Conservation (phyloP, 92 coral and sea anemone genomes). For the Siderastrea siderea region DNA sequence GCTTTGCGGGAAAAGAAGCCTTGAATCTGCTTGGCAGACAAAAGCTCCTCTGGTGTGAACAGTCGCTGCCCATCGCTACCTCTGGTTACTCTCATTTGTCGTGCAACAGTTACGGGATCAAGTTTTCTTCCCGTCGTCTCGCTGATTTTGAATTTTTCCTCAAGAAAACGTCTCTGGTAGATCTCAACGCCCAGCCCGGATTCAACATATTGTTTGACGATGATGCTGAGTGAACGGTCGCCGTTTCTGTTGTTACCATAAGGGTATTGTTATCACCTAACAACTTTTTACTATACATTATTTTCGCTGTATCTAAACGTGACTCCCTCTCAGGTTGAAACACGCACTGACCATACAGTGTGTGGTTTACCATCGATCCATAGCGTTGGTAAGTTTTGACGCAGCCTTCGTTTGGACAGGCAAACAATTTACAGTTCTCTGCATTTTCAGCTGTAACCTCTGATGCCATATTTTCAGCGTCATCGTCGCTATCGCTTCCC, state of each 20-base stretch:
- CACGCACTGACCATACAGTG: constrained; percentile 32
- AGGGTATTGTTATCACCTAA: neutral
- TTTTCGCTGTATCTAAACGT: neutral
- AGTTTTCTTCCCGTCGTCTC: neutral
- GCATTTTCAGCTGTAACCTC: too few relatives aligned
- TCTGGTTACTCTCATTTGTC: neutral
- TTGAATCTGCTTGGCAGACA: too few relatives aligned
- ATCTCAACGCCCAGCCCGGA: neutral
- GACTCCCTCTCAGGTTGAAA: constrained; percentile 43
- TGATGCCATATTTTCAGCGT: neutral
- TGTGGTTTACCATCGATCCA: constrained; percentile 54
- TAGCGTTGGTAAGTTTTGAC: constrained; percentile 18
- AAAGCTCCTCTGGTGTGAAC: too few relatives aligned
- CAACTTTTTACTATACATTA: neutral
- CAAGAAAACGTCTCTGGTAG: neutral
- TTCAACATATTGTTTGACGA: neutral
- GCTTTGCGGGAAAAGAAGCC: too few relatives aligned
- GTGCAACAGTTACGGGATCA: neutral
- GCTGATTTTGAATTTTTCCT: neutral
- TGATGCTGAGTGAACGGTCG: neutral
- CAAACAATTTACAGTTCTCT: too few relatives aligned
- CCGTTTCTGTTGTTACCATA: neutral
- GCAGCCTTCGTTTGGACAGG: neutral
- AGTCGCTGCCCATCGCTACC: neutral
- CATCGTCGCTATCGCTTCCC: neutral